These are phyloP conservation scores for Panorpa germanica DNA, from an alignment of 2,888 invertebrate genomes.

Conservation along the genomic window DNA sequence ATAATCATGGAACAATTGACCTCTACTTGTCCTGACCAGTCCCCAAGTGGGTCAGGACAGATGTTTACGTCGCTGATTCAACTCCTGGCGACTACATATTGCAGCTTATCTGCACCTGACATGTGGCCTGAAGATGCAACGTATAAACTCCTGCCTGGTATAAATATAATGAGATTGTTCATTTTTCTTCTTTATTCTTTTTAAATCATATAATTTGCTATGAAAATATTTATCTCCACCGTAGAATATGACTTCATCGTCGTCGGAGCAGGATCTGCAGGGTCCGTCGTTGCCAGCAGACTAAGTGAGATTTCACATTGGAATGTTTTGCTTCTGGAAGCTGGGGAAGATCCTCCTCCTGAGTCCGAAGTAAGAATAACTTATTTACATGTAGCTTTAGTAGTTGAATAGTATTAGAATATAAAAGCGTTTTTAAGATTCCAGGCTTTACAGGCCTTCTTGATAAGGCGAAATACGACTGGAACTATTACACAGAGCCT, in stretches of 20 bases:
- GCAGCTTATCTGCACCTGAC: slow-evolving; percentile 30
- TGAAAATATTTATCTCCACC: no score
- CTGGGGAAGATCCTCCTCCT: slow-evolving; percentile 76
- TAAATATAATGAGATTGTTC: no score
- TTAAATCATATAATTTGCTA: no score
- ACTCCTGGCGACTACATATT: slow-evolving; percentile 36
- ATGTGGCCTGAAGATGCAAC: slow-evolving; percentile 39
- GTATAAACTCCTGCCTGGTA: no score
- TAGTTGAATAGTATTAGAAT: no score
- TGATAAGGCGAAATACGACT: slow-evolving; percentile 73
- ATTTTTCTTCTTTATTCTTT: no score
- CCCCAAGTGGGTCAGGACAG: no score
- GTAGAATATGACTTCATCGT: slow-evolving; percentile 82
- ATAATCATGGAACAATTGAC: no score
- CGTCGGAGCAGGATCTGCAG: slow-evolving; percentile 77
- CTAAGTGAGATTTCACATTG: slow-evolving; percentile 65
- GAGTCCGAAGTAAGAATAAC: slow-evolving; percentile 74
- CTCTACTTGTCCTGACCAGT: no score
- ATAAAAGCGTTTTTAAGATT: no score
- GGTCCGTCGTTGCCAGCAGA: slow-evolving; percentile 71
- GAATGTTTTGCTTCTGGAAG: slow-evolving; percentile 69
- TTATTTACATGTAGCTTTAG: no score
- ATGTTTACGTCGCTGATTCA: slow-evolving; percentile 37
- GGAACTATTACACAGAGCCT: slow-evolving; percentile 84
- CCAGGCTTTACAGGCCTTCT: slow-evolving; percentile 70